phyloP scores from a whole-genome alignment of 2,113 vertebrate genomes.

The Tamias sibiricus region DNA sequence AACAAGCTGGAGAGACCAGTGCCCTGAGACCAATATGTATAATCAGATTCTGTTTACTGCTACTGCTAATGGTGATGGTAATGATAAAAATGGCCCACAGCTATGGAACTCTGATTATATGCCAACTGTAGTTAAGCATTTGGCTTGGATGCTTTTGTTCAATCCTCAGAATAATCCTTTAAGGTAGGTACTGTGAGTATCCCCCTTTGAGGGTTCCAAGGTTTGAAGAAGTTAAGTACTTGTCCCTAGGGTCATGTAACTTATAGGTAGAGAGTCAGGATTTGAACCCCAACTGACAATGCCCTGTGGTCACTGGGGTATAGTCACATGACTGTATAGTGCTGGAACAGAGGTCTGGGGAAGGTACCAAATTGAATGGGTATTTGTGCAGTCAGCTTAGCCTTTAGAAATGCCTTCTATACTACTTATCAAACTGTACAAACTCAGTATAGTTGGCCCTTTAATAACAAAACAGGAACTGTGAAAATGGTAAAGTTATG shows the following conservation, averaged over 20 bases:
- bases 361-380: rapidly evolving
- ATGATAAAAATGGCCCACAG: neutral
- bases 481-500: neutral
- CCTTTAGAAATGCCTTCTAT: neutral
- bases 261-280: neutral
- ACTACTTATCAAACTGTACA: neutral
- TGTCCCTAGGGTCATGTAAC: neutral
- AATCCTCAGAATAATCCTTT: neutral
- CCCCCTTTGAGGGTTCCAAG: neutral
- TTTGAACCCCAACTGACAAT: neutral
- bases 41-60: conserved; percentile 19
- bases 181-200: neutral
- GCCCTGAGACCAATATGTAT: neutral
- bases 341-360: neutral
- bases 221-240: neutral
- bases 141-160: neutral
- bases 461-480: neutral
- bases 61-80: neutral
- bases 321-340: rapidly evolving
- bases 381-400: no score
- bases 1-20: neutral
- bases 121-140: neutral
- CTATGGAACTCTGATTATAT: rapidly evolving
- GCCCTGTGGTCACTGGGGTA: neutral
- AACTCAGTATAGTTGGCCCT: neutral